Percentiles rank a stretch among this genome's conserved stretches.
These are phyloP conservation scores for Andricus grossulariae DNA, from an alignment of 1,140 invertebrate species.

Conservation along the genomic window DNA sequence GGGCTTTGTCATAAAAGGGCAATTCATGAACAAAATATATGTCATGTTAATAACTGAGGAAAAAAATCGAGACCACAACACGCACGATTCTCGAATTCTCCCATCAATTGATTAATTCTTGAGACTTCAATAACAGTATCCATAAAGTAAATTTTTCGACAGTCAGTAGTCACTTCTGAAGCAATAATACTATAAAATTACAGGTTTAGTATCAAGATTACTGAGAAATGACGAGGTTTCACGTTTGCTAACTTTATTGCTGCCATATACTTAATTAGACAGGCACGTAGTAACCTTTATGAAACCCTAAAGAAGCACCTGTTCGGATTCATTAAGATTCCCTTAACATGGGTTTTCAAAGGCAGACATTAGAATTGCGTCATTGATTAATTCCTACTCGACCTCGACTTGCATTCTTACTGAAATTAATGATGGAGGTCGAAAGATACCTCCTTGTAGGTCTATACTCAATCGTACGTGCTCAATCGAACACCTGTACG, in stretches of 20 bases:
- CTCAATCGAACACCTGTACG: constrained; percentile 25
- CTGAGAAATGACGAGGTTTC: background rate
- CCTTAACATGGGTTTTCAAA: constrained; percentile 10
- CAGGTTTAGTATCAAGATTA: constrained; percentile 5
- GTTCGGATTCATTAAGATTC: constrained; percentile 20
- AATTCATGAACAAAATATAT: background rate
- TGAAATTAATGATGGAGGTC: constrained; percentile 17
- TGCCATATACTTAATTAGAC: constrained; percentile 18
- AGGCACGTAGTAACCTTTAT: constrained; percentile 10
- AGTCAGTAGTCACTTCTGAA: no score
- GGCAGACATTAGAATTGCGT: constrained; percentile 21
- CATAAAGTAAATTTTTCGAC: no score
- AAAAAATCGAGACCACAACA: no score
- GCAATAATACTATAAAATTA: background rate
- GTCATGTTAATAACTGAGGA: no score
- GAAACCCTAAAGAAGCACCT: background rate
- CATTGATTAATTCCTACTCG: constrained; percentile 17
- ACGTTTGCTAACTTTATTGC: constrained; percentile 5
- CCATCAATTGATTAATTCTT: no score
- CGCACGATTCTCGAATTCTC: no score
- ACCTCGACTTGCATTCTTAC: constrained; percentile 23
- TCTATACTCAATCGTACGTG: constrained; percentile 22
- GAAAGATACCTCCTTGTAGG: constrained; percentile 14
- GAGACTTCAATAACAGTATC: no score
- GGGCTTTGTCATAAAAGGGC: background rate